Evolutionary conservation across 2,113 vertebrate genomes (phyloP).

Genomic region (Uropsilus gracilis): DNA sequence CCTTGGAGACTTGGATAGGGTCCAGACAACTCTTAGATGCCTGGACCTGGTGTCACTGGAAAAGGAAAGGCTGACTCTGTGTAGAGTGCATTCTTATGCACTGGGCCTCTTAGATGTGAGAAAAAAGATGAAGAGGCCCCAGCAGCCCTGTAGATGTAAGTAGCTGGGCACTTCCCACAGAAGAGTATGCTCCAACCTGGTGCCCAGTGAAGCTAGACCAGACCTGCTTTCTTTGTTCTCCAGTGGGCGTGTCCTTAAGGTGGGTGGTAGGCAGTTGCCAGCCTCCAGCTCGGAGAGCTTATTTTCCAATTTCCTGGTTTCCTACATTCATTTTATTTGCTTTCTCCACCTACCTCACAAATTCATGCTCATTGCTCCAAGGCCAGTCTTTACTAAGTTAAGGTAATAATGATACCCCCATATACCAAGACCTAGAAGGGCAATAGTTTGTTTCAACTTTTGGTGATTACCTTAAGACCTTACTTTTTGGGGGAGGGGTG

Average conservation of each 20-base stretch:
- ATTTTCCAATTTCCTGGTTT: background rate
- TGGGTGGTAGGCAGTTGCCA: background rate
- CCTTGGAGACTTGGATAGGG: background rate
- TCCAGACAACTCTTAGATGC: background rate
- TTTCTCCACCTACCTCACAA: too few relatives aligned
- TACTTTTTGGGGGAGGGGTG: background rate
- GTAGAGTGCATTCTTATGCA: background rate
- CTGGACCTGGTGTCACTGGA: background rate
- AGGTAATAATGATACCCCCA: background rate
- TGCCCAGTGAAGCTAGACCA: too few relatives aligned
- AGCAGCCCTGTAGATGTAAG: background rate
- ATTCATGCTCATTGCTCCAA: too few relatives aligned
- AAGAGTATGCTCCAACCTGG: too few relatives aligned
- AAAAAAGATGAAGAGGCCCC: too few relatives aligned
- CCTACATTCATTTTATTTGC: background rate
- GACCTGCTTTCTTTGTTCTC: background rate
- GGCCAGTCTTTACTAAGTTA: background rate
- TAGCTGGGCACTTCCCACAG: fast-evolving
- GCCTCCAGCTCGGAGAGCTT: too few relatives aligned
- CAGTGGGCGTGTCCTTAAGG: too few relatives aligned
- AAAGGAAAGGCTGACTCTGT: background rate
- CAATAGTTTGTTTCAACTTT: background rate
- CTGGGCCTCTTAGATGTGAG: background rate
- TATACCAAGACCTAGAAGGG: background rate
- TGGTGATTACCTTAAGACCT: background rate